Percentiles rank a stretch among this genome's conserved stretches.
Conservation (phyloP, 2,797 vertebrate genomes). For the Acropternis orthonyx region DNA sequence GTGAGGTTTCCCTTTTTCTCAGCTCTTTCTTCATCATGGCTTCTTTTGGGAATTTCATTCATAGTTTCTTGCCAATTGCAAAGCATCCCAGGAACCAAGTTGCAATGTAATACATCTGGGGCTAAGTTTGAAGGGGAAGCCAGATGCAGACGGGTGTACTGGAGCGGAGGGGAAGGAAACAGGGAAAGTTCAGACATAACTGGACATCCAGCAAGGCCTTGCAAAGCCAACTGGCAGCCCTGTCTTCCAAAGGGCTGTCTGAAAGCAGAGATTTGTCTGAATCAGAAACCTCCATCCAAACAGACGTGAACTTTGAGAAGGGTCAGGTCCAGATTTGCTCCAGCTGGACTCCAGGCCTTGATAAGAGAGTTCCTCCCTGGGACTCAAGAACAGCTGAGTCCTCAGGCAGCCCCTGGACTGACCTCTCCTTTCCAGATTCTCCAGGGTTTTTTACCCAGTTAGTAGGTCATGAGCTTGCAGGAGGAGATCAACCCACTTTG, state of each 20-base stretch:
- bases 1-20: not conserved
- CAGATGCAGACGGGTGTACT: not conserved
- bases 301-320: constrained; percentile 21
- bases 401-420: not conserved
- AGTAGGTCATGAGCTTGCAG: not conserved
- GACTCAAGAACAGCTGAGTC: not conserved
- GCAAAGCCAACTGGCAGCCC: constrained; percentile 46
- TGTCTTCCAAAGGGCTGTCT: not conserved
- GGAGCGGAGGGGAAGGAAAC: not conserved
- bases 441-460: constrained; percentile 12
- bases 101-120: not conserved
- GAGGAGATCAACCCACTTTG: not conserved
- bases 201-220: constrained; percentile 17
- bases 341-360: constrained; percentile 42
- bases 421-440: not conserved
- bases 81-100: not conserved
- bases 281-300: constrained; percentile 31
- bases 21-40: not conserved
- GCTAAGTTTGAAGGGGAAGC: not conserved
- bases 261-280: constrained; percentile 5
- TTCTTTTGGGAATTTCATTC: constrained; percentile 28
- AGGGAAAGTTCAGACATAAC: not conserved
- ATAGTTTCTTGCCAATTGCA: not conserved
- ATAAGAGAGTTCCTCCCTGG: constrained; percentile 23
- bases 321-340: constrained; percentile 24